A percentile compares a stretch with the other conserved stretches of the same genome.
phyloP scores from a whole-genome alignment of 2,797 vertebrate genomes.

The Chanos chanos region DNA sequence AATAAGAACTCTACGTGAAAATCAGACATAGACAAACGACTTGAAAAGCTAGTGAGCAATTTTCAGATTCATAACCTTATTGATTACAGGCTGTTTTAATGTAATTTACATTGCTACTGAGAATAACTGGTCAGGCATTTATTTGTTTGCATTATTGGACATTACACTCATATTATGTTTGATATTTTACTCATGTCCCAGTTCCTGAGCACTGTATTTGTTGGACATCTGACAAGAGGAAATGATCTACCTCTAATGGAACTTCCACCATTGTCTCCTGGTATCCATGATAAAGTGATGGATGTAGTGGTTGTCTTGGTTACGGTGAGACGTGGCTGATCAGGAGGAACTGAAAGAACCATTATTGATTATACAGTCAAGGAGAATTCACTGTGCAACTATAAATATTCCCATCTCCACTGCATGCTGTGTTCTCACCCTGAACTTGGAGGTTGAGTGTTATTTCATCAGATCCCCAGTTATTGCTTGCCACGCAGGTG shows the following conservation, averaged over 20 bases:
- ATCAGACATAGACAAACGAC: background rate
- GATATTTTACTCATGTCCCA: too few species aligned
- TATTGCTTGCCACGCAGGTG: constrained; percentile 92
- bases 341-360: constrained; percentile 84
- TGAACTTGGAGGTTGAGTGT: constrained; percentile 94
- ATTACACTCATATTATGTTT: too few species aligned
- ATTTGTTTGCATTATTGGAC: too few species aligned
- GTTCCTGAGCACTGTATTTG: background rate
- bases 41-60: too few species aligned
- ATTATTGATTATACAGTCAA: constrained; percentile 14
- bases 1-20: constrained; percentile 84
- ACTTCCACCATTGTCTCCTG: constrained; percentile 95
- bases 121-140: too few species aligned
- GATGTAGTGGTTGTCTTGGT: constrained; percentile 97
- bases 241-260: constrained; percentile 91
- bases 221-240: too few species aligned
- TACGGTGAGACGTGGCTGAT: constrained; percentile 95
- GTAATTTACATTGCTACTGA: too few species aligned
- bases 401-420: too few species aligned
- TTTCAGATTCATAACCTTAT: too few species aligned
- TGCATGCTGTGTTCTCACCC: constrained; percentile 70
- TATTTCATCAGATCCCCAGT: constrained; percentile 93
- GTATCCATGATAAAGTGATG: constrained; percentile 96
- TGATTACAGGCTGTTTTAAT: too few species aligned
- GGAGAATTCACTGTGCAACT: background rate